Conservation (phyloP, 2,888 invertebrate genomes). For the Drosophila merina region DNA sequence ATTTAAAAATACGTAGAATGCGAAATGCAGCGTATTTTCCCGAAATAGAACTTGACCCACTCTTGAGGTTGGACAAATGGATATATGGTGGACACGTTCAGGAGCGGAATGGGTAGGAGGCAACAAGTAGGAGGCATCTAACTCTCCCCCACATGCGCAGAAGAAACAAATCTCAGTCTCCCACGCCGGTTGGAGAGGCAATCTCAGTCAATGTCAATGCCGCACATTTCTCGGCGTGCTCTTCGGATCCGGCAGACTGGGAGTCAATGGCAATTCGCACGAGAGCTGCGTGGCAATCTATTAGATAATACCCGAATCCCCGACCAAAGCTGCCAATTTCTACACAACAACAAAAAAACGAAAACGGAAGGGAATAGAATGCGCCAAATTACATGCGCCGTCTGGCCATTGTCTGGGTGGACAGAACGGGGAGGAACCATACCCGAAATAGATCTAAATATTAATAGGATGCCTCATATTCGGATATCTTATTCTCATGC, state of each 20-base stretch:
- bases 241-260: background rate
- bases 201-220: slow-evolving; percentile 25
- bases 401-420: slow-evolving; percentile 37
- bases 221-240: background rate
- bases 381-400: slow-evolving; percentile 32
- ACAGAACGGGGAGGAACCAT: background rate
- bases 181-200: slow-evolving; percentile 6
- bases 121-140: slow-evolving; percentile 28
- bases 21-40: slow-evolving; percentile 17
- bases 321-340: slow-evolving; percentile 35
- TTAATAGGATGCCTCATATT: slow-evolving; percentile 34
- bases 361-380: slow-evolving; percentile 27
- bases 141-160: slow-evolving; percentile 36
- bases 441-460: slow-evolving; percentile 25
- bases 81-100: slow-evolving; percentile 13
- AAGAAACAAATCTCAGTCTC: slow-evolving; percentile 8
- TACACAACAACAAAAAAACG: slow-evolving; percentile 22
- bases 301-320: slow-evolving; percentile 40
- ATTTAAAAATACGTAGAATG: slow-evolving; percentile 5
- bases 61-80: background rate
- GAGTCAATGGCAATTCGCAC: slow-evolving; percentile 34
- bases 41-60: slow-evolving; percentile 34
- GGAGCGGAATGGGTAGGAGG: slow-evolving; percentile 15
- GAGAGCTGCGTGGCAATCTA: slow-evolving; percentile 26
- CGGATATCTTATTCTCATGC: slow-evolving; percentile 13